These are phyloP conservation scores for Trachymyrmex cornetzi DNA, from an alignment of 1,140 invertebrate genomes.

Conservation along the genomic window DNA sequence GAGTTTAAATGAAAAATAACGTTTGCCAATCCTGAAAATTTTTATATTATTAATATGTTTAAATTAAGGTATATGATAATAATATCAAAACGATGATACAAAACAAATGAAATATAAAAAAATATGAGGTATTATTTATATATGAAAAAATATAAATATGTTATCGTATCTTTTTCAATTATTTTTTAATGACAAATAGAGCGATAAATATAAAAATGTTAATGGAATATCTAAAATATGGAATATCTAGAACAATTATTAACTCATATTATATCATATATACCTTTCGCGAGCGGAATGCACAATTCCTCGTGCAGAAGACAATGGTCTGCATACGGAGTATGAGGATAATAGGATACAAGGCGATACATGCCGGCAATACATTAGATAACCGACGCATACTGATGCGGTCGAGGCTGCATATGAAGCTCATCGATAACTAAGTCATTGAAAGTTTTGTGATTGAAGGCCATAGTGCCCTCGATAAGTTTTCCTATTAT, in stretches of 20 bases:
- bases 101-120: background rate
- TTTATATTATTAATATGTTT: background rate
- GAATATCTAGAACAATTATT: background rate
- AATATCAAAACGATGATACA: background rate
- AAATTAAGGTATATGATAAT: background rate
- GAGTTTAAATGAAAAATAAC: too few species aligned
- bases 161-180: background rate
- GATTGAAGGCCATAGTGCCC: slow-evolving; percentile 64
- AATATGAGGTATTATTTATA: background rate
- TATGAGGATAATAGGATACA: slow-evolving; percentile 31
- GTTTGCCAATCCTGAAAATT: too few species aligned
- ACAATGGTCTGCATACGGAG: background rate
- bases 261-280: background rate
- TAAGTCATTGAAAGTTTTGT: slow-evolving; percentile 68
- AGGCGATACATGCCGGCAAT: slow-evolving; percentile 4
- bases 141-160: background rate
- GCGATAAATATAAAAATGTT: background rate
- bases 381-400: slow-evolving; percentile 30
- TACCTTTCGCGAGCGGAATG: background rate
- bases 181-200: background rate
- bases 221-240: background rate
- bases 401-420: slow-evolving; percentile 1
- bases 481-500: slow-evolving; percentile 65
- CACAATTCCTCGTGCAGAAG: background rate
- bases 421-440: slow-evolving; percentile 44